These are phyloP conservation scores for Pyrgus malvae DNA, from an alignment of 2,888 invertebrate genomes.

Conservation along the genomic window DNA sequence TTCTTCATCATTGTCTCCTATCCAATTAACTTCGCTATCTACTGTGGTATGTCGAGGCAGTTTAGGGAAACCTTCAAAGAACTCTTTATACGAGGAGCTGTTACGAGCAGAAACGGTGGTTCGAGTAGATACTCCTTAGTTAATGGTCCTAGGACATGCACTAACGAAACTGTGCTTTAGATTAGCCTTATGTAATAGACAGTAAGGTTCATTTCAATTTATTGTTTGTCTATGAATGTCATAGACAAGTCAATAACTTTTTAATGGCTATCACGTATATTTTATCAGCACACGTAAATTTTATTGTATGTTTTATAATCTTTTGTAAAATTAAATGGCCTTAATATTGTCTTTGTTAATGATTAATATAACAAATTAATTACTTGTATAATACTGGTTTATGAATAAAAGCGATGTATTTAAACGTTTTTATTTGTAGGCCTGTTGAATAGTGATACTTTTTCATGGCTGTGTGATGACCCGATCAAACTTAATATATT, in stretches of 20 bases:
- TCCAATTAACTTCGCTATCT: constrained; percentile 97
- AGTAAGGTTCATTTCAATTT: constrained; percentile 25
- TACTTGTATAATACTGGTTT: neutral
- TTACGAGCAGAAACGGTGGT: constrained; percentile 84
- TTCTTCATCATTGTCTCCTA: constrained; percentile 95
- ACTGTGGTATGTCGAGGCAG: constrained; percentile 97
- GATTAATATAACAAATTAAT: constrained; percentile 7
- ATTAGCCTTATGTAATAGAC: constrained; percentile 12
- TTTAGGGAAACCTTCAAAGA: constrained; percentile 97
- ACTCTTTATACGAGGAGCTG: constrained; percentile 85
- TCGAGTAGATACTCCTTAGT: constrained; percentile 91
- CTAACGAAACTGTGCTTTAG: constrained; percentile 91
- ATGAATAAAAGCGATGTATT: too few species aligned
- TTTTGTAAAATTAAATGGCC: constrained; percentile 14
- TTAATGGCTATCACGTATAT: constrained; percentile 17
- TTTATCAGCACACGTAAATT: constrained; percentile 3
- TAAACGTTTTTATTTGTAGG: neutral
- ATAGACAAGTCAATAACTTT: neutral
- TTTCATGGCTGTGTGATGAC: constrained; percentile 57
- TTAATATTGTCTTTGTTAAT: constrained; percentile 10
- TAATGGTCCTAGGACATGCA: constrained; percentile 91
- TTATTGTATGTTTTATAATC: constrained; percentile 8
- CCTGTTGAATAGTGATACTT: constrained; percentile 48
- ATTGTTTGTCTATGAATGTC: constrained; percentile 36
- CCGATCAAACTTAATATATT: constrained; percentile 43